A percentile compares a stretch with the other conserved stretches of the same genome.
Conservation (phyloP, 2,888 invertebrate genomes). For the Hemaris fuciformis region DNA sequence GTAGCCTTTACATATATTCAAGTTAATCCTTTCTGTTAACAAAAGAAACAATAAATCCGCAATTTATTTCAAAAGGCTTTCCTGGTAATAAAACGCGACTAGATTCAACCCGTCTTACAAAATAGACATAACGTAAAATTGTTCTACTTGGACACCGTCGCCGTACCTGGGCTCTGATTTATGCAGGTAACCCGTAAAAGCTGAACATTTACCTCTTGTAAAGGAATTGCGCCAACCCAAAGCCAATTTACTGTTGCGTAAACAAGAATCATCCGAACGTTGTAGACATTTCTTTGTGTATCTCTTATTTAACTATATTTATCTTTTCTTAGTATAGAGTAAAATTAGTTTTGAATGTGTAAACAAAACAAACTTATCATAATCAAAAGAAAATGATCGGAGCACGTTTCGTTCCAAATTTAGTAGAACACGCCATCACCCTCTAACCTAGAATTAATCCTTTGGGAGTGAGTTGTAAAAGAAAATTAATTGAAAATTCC, state of each 20-base stretch:
- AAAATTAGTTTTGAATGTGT: not conserved
- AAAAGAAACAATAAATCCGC: no score
- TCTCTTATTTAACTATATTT: not conserved
- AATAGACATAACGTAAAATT: not conserved
- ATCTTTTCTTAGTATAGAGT: no score
- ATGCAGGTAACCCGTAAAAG: not conserved
- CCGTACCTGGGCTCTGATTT: not conserved
- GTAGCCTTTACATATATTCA: no score
- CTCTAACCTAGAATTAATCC: not conserved
- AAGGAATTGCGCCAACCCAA: not conserved
- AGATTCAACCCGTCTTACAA: not conserved
- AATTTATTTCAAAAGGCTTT: not conserved
- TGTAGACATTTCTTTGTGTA: not conserved
- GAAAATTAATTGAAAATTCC: not conserved
- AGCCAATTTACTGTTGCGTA: constrained; percentile 4
- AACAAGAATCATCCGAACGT: not conserved
- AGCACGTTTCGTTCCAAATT: not conserved
- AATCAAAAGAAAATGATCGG: not conserved
- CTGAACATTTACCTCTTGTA: not conserved
- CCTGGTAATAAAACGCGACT: not conserved
- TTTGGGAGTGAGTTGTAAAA: not conserved
- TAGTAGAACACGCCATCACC: not conserved
- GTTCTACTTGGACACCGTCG: not conserved
- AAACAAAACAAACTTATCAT: not conserved
- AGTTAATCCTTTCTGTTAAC: no score